A percentile compares a stretch with the other conserved stretches of the same genome.
phyloP scores from a whole-genome alignment of 1,140 invertebrate species.

The Parasteatoda tepidariorum region DNA sequence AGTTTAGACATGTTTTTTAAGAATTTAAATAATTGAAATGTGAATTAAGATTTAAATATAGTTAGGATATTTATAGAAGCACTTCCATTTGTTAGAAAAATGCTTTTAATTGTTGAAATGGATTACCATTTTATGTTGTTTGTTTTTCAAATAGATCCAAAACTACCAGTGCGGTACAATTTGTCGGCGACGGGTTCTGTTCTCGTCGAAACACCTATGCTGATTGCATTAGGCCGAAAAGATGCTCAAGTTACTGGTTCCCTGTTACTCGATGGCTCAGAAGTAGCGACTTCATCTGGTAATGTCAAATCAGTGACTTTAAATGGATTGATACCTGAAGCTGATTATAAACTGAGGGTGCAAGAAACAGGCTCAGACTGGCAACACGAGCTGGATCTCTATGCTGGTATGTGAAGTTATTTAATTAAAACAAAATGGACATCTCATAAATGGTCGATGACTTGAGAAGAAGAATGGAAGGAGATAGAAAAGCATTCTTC shows the following conservation, averaged over 20 bases:
- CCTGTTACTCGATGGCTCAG: neutral
- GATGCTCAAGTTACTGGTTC: neutral
- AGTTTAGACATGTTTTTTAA: too few relatives aligned
- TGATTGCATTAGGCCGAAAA: neutral
- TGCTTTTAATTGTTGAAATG: too few relatives aligned
- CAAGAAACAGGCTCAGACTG: conserved; percentile 7
- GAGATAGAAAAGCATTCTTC: too few relatives aligned
- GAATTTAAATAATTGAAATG: too few relatives aligned
- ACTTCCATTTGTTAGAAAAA: too few relatives aligned
- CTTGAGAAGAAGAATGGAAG: too few relatives aligned
- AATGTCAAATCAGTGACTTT: neutral
- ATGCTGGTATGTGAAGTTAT: neutral
- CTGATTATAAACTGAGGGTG: neutral
- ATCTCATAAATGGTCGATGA: too few relatives aligned
- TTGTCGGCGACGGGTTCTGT: neutral
- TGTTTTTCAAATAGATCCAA: conserved; percentile 25
- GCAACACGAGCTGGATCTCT: neutral
- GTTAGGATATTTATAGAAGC: too few relatives aligned
- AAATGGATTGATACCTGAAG: conserved; percentile 7
- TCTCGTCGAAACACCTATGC: conserved; percentile 4
- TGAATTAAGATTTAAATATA: too few relatives aligned
- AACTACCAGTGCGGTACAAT: neutral
- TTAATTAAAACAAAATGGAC: too few relatives aligned
- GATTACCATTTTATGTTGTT: too few relatives aligned
- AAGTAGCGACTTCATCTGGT: neutral